Evolutionary conservation across 2,113 vertebrate species (phyloP), one percentile per base, ranked within the genome.

Genomic region (Vulpes lagopus): DNA sequence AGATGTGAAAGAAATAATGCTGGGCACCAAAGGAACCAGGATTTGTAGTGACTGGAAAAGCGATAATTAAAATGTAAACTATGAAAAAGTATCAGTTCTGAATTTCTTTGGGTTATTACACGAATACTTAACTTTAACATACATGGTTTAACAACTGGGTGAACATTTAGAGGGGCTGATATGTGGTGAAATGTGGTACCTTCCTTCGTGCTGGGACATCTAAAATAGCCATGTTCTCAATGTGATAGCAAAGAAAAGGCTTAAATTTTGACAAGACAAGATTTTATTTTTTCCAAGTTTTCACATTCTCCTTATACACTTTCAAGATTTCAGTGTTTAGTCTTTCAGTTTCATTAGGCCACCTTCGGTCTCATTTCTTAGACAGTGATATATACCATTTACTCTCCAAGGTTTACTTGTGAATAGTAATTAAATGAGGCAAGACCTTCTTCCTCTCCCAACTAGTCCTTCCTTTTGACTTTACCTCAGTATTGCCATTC

Each of bases 271-370:
- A 93, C 38, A 57, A 51, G 49, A 62, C 49, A 76, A 67, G n/a
- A 89, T 55, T 96, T 79, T 59, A 49, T 73, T 94, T 91, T 69
- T 88, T 60, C 73, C n/a, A n/a, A 91, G 35, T 78, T 73, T 91
- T 86, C 67, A 91, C 14, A 73, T 19, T 74, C 16, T 87, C 71
- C 43, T 84, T 74, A 35, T 27, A 95, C 7, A 51, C 32, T 81
- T 79, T 62, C 73, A 76, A 64, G n/a, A 27, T 82, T 57, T 81
- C 32, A 95, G 19, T 20, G 17, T 74, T 92, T 53, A 57, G 38
- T 79, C 55, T 73, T 93, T 55, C 32, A n/a, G 55, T 57, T 59
- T 10, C 25, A 57, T 65, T 23, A 57, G 59, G 57, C 76, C 6
- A 17, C 27, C 25, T 73, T 76, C 0, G 0, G 67, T 60, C 38